Conservation (phyloP, 2,113 vertebrate genomes). For the Dolichallabes microphthalmus region DNA sequence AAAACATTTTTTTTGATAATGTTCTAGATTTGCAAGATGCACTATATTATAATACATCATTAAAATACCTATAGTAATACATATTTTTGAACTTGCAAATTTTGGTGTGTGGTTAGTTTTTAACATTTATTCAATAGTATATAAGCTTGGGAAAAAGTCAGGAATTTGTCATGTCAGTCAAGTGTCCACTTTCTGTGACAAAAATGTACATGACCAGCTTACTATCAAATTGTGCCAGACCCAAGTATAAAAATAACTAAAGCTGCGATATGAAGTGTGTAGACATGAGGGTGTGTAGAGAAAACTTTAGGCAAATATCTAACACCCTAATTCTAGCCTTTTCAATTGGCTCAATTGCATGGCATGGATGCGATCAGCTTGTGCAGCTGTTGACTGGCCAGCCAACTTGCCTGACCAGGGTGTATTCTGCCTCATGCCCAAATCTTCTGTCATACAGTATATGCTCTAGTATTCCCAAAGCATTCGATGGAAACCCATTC, state of each 20-base stretch:
- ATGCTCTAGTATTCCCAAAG: no score
- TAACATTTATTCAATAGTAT: background rate
- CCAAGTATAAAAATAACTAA: background rate
- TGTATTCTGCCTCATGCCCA: no score
- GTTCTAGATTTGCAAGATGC: no score
- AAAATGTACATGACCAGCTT: background rate
- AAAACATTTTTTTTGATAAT: no score
- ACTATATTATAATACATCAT: no score
- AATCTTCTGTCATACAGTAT: no score
- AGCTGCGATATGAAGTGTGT: background rate
- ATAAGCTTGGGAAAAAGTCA: background rate
- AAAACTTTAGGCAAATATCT: background rate
- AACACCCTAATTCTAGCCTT: background rate
- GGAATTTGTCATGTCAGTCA: background rate
- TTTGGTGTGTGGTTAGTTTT: background rate
- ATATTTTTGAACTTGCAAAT: background rate
- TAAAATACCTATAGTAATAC: no score
- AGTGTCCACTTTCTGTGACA: background rate
- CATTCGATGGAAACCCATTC: no score
- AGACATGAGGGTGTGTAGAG: background rate
- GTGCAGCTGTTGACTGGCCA: no score
- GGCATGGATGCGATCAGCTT: no score
- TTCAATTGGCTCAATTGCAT: no score
- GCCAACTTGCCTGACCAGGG: no score
- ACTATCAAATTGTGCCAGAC: background rate